Evolutionary conservation across 53 echinoderm and acorn worm species (phyloP), one percentile per base, ranked within the genome.

Genomic region (Holothuria leucospilota): DNA sequence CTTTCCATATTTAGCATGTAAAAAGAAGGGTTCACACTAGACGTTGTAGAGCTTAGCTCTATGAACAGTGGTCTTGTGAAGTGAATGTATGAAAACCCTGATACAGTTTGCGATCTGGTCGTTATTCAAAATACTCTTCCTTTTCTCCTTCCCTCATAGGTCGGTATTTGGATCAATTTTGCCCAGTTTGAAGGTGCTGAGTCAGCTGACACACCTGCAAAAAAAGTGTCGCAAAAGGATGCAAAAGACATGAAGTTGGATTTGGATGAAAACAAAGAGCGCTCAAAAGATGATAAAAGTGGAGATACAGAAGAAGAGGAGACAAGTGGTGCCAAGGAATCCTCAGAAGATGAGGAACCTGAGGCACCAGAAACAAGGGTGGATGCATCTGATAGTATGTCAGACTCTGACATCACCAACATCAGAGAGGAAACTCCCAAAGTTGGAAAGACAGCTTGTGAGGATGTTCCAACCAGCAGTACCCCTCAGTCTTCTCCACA

Each of bases 91-190:
- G 1, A 34, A 34, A 34, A 34, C 34, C 34, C 3, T 34, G 34
- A 34, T 46, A 7, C 11, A 11, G 8, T 46, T 46, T 46, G 46
- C 46, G 1, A 13, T 56, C 15, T 18, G 16, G 56, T 56, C 1
- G 18, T 56, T 15, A 2, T 18, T 56, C 18, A 56, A 56, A 56
- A 56, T 18, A 16, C 3, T 16, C 20, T 73, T 40, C 0, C 13
- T 58, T 59, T 60, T 67, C 4, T 27, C 11, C 13, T 67, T 13
- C 15, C 20, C 20, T 26, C 24, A 13, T 34, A 80, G 80, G 85
- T 94, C 39, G 96, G 96, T 25, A 86, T 96, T n/a, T 96, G 96
- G 96, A 87, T 96, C 29, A 96, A 96, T 29, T 86, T 96, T 75
- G 91, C 71, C 20, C 93, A 86, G 51, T 89, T 78, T 89, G 78